A percentile compares a stretch with the other conserved stretches of the same genome.
These are phyloP conservation scores for Lontra canadensis DNA, from an alignment of 2,113 vertebrate species.

Conservation along the genomic window DNA sequence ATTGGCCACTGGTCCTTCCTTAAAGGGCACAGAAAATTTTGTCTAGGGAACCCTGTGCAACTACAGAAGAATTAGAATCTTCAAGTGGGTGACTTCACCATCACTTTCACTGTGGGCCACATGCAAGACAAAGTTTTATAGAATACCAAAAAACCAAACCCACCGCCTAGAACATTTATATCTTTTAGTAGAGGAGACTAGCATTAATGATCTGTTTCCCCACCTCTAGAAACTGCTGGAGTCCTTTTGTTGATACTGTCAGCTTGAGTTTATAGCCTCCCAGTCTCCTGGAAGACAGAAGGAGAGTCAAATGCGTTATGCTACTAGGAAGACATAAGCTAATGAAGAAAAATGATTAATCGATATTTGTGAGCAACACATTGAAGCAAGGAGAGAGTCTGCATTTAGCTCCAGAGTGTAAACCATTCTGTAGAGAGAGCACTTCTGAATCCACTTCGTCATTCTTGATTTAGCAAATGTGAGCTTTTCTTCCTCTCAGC, in stretches of 20 bases:
- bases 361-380: constrained; percentile 47
- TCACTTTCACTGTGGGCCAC: neutral
- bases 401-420: constrained; percentile 32
- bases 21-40: neutral
- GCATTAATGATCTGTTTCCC: constrained; percentile 31
- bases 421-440: constrained; percentile 51
- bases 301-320: constrained; percentile 46
- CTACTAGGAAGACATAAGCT: constrained; percentile 37
- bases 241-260: constrained; percentile 47
- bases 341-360: constrained; percentile 74
- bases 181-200: constrained; percentile 6
- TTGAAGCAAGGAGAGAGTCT: neutral
- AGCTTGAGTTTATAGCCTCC: constrained; percentile 44
- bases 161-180: neutral
- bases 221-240: neutral
- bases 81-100: neutral
- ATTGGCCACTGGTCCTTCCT: neutral
- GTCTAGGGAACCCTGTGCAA: neutral
- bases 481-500: constrained; percentile 69
- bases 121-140: neutral
- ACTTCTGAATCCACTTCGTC: constrained; percentile 59
- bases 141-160: neutral
- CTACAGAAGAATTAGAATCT: neutral
- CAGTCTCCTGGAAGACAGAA: constrained; percentile 30
- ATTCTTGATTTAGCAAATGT: constrained; percentile 71